Conservation (phyloP, 1,140 invertebrate genomes). For the Bombyx mori region ASM3026992v2 NC_085119.1:3232001-3232500, state of each 20-base stretch:
- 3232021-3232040: neutral
- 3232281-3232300: neutral
- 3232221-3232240: neutral
- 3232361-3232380: neutral
- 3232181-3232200: no score
- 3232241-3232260: neutral
- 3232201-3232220: neutral
- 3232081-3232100: neutral
- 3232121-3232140: neutral
- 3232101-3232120: neutral
- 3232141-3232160: no score
- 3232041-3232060: slow-evolving; percentile 1
- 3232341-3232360: neutral
- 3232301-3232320: neutral
- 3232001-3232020: slow-evolving; percentile 7
- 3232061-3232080: slow-evolving; percentile 10
- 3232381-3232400: no score
- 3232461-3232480: neutral
- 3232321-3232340: neutral
- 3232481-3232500: no score
- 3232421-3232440: no score
- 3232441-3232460: neutral
- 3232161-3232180: no score
- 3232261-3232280: no score
- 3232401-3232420: no score